Conservation (phyloP, 1,140 invertebrate genomes). For the Goniozus legneri region DNA sequence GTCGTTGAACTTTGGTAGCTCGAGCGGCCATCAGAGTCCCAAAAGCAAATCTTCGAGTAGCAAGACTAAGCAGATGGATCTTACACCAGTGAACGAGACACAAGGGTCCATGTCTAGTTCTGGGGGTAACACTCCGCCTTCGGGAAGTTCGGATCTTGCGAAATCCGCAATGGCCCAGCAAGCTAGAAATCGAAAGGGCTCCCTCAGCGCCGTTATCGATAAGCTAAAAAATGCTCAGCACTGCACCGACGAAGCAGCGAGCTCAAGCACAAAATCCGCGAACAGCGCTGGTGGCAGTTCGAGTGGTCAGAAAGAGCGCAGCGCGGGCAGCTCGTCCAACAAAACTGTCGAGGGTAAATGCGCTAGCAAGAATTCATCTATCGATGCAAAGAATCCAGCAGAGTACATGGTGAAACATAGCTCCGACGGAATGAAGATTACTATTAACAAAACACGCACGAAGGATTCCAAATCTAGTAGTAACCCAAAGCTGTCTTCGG, state of each 20-base stretch:
- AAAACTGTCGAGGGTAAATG: constrained; percentile 53
- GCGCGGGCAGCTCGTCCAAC: constrained; percentile 17
- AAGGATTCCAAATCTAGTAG: constrained; percentile 59
- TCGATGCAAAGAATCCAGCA: constrained; percentile 65
- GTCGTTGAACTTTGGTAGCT: constrained; percentile 52
- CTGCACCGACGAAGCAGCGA: constrained; percentile 45
- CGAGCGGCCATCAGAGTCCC: constrained; percentile 57
- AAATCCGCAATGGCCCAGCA: constrained; percentile 55
- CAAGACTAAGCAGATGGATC: constrained; percentile 68
- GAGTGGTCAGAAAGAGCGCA: constrained; percentile 40
- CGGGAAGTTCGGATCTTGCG: constrained; percentile 54
- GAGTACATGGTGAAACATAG: constrained; percentile 86
- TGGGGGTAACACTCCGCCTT: constrained; percentile 54
- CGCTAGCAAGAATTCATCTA: constrained; percentile 53
- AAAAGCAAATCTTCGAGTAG: constrained; percentile 64
- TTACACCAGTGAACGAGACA: constrained; percentile 47
- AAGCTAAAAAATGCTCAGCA: constrained; percentile 77
- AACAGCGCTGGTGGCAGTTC: constrained; percentile 27
- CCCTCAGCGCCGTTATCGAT: constrained; percentile 80
- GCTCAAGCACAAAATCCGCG: constrained; percentile 31
- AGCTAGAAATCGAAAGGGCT: constrained; percentile 69
- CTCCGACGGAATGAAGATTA: constrained; percentile 83
- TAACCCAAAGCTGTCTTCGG: constrained; percentile 40
- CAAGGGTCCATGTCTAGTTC: constrained; percentile 18
- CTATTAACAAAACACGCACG: constrained; percentile 82